Conservation (phyloP, 2,113 vertebrate species). For the Eretmochelys imbricata region DNA sequence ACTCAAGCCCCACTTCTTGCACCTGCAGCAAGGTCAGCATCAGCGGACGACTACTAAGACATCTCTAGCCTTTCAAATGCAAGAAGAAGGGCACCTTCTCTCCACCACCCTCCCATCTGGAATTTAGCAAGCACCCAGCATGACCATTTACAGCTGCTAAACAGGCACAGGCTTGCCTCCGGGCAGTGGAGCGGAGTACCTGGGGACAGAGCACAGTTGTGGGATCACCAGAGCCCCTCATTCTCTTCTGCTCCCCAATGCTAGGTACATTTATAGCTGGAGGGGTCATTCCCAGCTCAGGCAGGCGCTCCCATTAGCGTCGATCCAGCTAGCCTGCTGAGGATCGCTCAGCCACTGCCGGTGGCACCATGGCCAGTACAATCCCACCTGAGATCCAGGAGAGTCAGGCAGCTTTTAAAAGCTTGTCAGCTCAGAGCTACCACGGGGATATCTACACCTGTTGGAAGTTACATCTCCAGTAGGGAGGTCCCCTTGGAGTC, state of each 20-base stretch:
- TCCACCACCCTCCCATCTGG: background rate
- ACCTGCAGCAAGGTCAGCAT: background rate
- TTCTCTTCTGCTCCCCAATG: fast-evolving
- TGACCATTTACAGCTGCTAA: fast-evolving
- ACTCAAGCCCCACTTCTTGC: background rate
- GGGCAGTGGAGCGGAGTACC: background rate
- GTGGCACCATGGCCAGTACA: no score
- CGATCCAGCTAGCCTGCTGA: no score
- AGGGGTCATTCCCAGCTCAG: background rate
- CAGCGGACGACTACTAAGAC: background rate
- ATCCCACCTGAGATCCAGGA: background rate
- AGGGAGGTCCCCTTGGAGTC: background rate
- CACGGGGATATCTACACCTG: background rate
- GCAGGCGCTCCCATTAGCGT: no score
- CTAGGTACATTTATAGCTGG: fast-evolving
- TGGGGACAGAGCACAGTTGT: background rate
- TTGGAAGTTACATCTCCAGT: background rate
- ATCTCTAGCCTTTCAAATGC: no score
- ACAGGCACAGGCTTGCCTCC: background rate
- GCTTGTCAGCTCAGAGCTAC: no score
- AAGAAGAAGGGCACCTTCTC: no score
- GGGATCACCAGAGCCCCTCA: background rate
- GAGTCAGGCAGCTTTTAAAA: no score
- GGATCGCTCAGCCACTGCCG: no score
- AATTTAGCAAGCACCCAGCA: background rate